Conservation (phyloP, 1,140 invertebrate species). For the Drepana arcuata region DNA sequence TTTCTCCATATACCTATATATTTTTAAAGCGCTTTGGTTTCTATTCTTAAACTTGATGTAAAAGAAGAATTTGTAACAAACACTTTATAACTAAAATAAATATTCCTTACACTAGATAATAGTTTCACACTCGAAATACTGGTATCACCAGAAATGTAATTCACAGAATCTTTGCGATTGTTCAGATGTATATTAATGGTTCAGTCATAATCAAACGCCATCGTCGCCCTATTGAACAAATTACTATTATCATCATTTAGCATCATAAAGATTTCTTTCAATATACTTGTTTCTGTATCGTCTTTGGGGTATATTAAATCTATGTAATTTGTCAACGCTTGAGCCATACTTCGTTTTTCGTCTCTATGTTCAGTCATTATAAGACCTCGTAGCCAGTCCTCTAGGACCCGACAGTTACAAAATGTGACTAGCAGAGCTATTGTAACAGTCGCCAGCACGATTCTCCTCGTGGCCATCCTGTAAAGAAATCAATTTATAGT, state of each 20-base stretch:
- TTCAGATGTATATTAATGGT: no score
- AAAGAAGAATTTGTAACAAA: no score
- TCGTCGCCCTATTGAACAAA: no score
- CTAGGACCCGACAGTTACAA: slow-evolving; percentile 11
- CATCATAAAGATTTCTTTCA: slow-evolving; percentile 42
- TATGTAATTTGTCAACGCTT: slow-evolving; percentile 32
- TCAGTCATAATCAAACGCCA: no score
- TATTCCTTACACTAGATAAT: no score
- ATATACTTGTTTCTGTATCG: slow-evolving; percentile 32
- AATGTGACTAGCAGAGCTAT: slow-evolving; percentile 2
- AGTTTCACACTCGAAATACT: no score
- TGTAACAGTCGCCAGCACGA: slow-evolving; percentile 1
- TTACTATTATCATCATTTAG: slow-evolving; percentile 30
- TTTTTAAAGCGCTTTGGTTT: no score
- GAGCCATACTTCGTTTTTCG: slow-evolving; percentile 28
- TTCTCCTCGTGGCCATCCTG: slow-evolving; percentile 6
- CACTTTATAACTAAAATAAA: no score
- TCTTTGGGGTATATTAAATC: slow-evolving; percentile 47
- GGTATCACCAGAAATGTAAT: no score
- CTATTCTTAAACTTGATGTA: no score
- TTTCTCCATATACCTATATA: no score
- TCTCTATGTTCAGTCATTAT: slow-evolving; percentile 4
- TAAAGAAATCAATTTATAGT: slow-evolving; percentile 4
- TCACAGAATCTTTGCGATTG: no score
- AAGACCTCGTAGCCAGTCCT: slow-evolving; percentile 10